A percentile compares a stretch with the other conserved stretches of the same genome.
Evolutionary conservation across 2,797 vertebrate genomes (phyloP).

Genomic region (Erethizon dorsatum): DNA sequence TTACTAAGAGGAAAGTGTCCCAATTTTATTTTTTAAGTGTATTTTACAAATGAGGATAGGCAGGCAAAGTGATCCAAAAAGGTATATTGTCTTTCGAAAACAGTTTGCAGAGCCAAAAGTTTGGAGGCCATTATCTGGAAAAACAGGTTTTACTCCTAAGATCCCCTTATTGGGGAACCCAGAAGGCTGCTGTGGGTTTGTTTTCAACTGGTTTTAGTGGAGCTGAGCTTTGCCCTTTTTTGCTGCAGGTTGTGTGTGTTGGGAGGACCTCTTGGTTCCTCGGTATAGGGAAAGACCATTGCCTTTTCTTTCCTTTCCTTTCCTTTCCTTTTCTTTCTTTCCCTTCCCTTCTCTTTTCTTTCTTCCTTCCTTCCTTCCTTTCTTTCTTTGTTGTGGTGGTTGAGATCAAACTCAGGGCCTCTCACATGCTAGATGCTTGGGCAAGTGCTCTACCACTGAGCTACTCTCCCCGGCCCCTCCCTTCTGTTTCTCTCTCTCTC

Average conservation of each 20-base stretch:
- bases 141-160: background rate
- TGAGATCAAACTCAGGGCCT: too few relatives aligned
- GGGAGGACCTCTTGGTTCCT: background rate
- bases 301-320: too few relatives aligned
- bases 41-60: conserved; percentile 6
- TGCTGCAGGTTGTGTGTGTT: background rate
- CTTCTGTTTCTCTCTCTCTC: background rate
- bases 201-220: background rate
- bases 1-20: background rate
- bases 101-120: background rate
- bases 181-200: background rate
- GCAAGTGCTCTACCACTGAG: background rate
- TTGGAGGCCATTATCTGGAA: background rate
- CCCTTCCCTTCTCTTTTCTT: background rate
- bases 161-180: background rate
- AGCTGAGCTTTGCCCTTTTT: background rate
- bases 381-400: background rate
- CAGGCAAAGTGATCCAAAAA: background rate
- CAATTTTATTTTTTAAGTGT: background rate
- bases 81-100: background rate
- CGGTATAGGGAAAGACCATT: background rate
- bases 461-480: background rate
- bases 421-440: background rate
- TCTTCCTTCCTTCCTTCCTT: background rate
- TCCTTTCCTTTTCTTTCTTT: background rate